Percentiles rank a stretch among this genome's conserved stretches.
These are phyloP conservation scores for Habropoda laboriosa DNA, from an alignment of 1,140 invertebrate species.

Conservation along the genomic window DNA sequence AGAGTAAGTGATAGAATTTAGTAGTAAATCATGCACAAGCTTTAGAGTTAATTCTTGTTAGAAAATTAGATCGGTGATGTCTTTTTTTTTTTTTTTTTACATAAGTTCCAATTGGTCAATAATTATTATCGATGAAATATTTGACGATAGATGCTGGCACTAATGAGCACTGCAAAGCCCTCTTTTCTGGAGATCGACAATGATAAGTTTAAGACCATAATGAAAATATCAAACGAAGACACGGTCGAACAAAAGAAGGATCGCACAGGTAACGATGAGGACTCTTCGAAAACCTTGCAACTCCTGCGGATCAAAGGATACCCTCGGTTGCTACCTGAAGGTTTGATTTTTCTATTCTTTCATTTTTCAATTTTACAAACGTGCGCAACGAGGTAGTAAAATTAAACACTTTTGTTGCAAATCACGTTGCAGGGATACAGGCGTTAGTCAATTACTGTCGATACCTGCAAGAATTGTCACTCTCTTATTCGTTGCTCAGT, in stretches of 20 bases:
- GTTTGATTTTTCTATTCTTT: slow-evolving; percentile 49
- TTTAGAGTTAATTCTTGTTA: too few species aligned
- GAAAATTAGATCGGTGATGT: too few species aligned
- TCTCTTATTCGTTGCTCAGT: slow-evolving; percentile 75
- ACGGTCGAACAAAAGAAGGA: slow-evolving; percentile 30
- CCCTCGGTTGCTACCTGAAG: slow-evolving; percentile 67
- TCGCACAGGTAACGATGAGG: not conserved
- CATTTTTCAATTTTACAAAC: not conserved
- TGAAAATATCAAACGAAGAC: slow-evolving; percentile 38
- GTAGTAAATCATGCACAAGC: too few species aligned
- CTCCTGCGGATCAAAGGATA: slow-evolving; percentile 68
- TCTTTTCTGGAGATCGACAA: slow-evolving; percentile 38
- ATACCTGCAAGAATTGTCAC: slow-evolving; percentile 74
- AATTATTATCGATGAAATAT: not conserved
- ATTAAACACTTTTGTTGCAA: too few species aligned
- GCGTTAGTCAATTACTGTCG: slow-evolving; percentile 66
- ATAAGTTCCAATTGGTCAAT: too few species aligned
- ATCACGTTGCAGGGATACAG: slow-evolving; percentile 73
- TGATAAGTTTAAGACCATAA: slow-evolving; percentile 41
- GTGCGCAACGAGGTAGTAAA: too few species aligned
- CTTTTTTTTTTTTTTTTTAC: too few species aligned
- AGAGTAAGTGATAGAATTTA: too few species aligned
- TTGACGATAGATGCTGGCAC: slow-evolving; percentile 35
- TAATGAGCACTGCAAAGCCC: slow-evolving; percentile 32
- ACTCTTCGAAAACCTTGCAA: slow-evolving; percentile 54